Percentiles rank a stretch among this genome's conserved stretches.
These are phyloP conservation scores for Borostomias antarcticus DNA, from an alignment of 2,797 vertebrate species.

Conservation along the genomic window DNA sequence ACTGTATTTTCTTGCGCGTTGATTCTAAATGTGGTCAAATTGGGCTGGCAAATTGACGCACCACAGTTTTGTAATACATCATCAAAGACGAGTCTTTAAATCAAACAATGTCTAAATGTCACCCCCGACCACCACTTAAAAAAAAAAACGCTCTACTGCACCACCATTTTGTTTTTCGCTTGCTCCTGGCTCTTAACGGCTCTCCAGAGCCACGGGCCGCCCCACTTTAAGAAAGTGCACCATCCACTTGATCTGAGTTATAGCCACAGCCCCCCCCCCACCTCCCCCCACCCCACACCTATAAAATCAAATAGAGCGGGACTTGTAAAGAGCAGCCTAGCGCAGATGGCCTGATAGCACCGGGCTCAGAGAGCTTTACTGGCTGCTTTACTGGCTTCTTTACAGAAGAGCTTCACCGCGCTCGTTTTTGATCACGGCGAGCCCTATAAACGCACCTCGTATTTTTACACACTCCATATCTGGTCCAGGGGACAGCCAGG, in stretches of 20 bases:
- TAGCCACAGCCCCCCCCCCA: background rate
- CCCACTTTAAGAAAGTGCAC: background rate
- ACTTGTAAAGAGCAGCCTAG: background rate
- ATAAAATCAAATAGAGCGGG: constrained; percentile 8
- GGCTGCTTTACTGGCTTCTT: background rate
- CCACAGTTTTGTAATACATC: too few species aligned
- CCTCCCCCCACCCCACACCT: background rate
- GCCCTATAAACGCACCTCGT: background rate
- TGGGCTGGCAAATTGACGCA: too few species aligned
- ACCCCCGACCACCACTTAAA: background rate
- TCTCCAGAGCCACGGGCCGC: background rate
- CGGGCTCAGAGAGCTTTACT: background rate
- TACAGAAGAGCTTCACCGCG: background rate
- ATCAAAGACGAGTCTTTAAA: too few species aligned
- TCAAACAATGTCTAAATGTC: too few species aligned
- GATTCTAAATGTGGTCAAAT: too few species aligned
- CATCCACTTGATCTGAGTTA: constrained; percentile 6
- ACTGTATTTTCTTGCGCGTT: too few species aligned
- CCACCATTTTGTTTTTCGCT: background rate
- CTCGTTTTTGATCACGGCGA: background rate
- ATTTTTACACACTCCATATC: background rate
- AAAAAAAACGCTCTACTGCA: background rate
- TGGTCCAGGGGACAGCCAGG: background rate
- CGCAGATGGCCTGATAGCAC: background rate
- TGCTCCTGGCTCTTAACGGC: background rate